Base-by-base conservation (phyloP, 1,140 invertebrate genomes). In the Centruroides sculpturatus region DNA sequence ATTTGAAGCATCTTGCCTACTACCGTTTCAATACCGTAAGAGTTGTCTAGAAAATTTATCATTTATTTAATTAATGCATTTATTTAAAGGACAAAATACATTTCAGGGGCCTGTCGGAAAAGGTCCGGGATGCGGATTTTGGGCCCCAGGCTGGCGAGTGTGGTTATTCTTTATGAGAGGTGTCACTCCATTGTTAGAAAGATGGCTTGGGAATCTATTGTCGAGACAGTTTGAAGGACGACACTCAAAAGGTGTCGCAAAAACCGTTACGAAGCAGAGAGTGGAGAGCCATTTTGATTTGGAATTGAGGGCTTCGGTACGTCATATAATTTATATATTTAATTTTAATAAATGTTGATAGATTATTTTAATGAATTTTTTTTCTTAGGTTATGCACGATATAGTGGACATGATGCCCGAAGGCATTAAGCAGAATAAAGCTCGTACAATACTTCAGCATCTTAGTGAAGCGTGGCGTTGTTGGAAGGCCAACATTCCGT, bases 351-450 rank as follows among this genome's bases (percentile, higher is more conserved):
- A 35, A 47, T 70, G 71, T 41, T 41, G 5, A 5, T 41, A 41
- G 8, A 41, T 41, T 7, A 56, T 56, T 4, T 34, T 60, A 56
- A 61, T 54, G 70, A 11, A 64, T 79, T 77, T 81, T 41, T 41
- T 3, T 23, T 23, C 23, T 23, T 41, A 41, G 41, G 41, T 83
- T 12, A 99, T 99, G 97, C 96, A 99, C 76, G 97, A 99, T 72
- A 99, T 99, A 70, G 84, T 99, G 2, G 97, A 99, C 71, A 99
- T 99, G 96, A 99, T 99, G 97, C 97, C 97, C 0, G 96, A 99
- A 77, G 96, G 96, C 64, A 99, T 99, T 68, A 99, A 99, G 71
- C 95, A 99, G 72, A 99, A 99, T 75, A 99, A 99, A 75, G 97
- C 97, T 0, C 81, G 95, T 65, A 98, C 96, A 0, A 99, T 99